Percentiles rank a stretch among this genome's conserved stretches.
These are phyloP conservation scores for Thalassophryne amazonica DNA, from an alignment of 2,797 vertebrate genomes.

Conservation along the genomic window DNA sequence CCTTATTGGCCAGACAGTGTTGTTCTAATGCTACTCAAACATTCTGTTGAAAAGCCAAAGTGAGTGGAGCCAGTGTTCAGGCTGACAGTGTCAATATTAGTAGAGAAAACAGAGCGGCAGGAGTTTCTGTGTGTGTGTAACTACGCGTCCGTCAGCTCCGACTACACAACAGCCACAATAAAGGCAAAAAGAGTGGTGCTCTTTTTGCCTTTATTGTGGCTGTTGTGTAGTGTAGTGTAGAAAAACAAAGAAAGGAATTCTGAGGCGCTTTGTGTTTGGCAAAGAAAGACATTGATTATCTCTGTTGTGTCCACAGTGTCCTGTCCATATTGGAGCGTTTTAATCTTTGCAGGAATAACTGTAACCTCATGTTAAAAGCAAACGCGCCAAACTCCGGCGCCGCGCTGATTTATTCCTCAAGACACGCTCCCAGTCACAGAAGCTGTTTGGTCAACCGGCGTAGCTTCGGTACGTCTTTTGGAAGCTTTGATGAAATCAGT, in stretches of 20 bases:
- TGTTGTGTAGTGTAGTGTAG: too few relatives aligned
- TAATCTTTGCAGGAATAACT: neutral
- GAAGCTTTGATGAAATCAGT: conserved; percentile 35
- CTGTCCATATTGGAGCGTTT: conserved; percentile 7
- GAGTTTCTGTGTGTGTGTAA: conserved; percentile 90
- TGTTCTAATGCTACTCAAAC: conserved; percentile 87
- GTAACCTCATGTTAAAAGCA: conserved; percentile 15
- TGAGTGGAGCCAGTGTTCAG: conserved; percentile 86
- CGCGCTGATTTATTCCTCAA: too few relatives aligned
- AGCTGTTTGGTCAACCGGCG: too few relatives aligned
- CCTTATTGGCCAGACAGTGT: conserved; percentile 63
- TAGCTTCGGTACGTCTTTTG: conserved; percentile 16
- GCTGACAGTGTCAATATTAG: conserved; percentile 91
- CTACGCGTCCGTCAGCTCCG: conserved; percentile 78
- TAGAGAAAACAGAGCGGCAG: conserved; percentile 85
- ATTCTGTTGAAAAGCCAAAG: conserved; percentile 84
- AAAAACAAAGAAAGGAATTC: conserved; percentile 58
- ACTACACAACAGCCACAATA: conserved; percentile 69
- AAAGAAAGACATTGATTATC: conserved; percentile 52
- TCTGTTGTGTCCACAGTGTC: conserved; percentile 36
- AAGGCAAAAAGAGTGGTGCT: conserved; percentile 54
- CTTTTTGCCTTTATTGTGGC: too few relatives aligned
- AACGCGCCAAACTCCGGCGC: too few relatives aligned
- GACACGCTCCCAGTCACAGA: too few relatives aligned
- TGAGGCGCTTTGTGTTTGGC: conserved; percentile 61